Evolutionary conservation across 2,888 invertebrate species (phyloP), one percentile per base, ranked within the genome.

Genomic region (Labia minor): DNA sequence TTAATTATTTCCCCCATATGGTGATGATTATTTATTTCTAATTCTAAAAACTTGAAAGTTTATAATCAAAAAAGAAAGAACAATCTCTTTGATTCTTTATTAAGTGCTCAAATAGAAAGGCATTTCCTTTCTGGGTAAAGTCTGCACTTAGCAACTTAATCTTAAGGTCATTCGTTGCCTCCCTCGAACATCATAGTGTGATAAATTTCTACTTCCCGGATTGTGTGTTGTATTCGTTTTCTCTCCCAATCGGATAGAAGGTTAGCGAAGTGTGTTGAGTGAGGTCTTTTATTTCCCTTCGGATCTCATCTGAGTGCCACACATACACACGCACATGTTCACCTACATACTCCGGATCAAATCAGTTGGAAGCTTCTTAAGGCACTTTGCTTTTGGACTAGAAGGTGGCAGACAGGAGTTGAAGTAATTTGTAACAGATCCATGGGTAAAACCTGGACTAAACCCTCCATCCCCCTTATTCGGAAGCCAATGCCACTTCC

Each of bases 261-360:
- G 26, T 26, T 26, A 26, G 26, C 26, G 26, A 26, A 26, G 26
- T 26, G 26, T 26, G 26, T 26, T 49, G 49, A 49, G 49, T 49
- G 49, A 49, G 49, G 49, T 49, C 49, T 49, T 49, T 49, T 49
- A 49, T 49, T 49, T 49, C 49, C 49, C 49, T n/a, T 49, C 49
- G 14, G 49, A 49, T 49, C 49, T 16, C 49, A 49, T 49, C 49
- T 49, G 49, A 49, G 49, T 49, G 49, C 49, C 26, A 26, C 26
- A 26, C 26, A 26, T 26, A 26, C 4, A 26, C 8, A 26, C 26
- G 8, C 26, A 26, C 26, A 26, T 26, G 8, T 26, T 6, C 26
- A 8, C 26, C 3, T 26, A 49, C 49, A n/a, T 2, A 49, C 8
- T 8, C 4, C 49, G 14, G 49, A 14, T 14, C 49, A 49, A 49